phyloP scores from a whole-genome alignment of 1,140 invertebrate genomes.

The Drosophila pandora region DNA sequence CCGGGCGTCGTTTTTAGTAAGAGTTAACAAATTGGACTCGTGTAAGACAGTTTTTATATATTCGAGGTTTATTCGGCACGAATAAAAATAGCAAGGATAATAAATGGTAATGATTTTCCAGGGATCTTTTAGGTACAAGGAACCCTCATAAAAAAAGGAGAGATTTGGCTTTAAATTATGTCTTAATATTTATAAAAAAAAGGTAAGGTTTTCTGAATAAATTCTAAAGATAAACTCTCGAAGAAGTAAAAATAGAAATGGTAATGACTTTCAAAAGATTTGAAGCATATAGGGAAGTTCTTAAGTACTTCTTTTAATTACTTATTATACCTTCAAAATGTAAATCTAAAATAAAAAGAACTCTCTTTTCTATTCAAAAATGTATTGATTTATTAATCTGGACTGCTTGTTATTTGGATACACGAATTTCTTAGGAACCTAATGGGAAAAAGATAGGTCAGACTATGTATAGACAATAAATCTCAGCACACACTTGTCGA shows the following conservation, averaged over 20 bases:
- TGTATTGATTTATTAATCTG: no score
- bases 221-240: no score
- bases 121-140: neutral
- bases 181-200: no score
- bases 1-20: constrained; percentile 12
- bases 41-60: constrained; percentile 17
- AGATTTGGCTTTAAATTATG: neutral
- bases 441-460: constrained; percentile 32
- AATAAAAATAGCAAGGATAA: neutral
- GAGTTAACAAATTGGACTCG: constrained; percentile 22
- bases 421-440: neutral
- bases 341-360: no score
- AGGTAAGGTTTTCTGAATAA: no score
- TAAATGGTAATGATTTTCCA: constrained; percentile 2
- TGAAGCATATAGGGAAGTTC: no score
- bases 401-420: no score
- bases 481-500: constrained; percentile 29
- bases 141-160: neutral
- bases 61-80: neutral
- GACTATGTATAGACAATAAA: constrained; percentile 3
- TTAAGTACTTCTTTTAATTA: no score
- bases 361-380: no score
- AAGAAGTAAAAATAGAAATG: no score
- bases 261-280: no score
- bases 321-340: no score